A percentile compares a stretch with the other conserved stretches of the same genome.
Evolutionary conservation across 35 echinoderm and acorn worm genomes (phyloP).

Genomic region (Acanthaster planci): DNA sequence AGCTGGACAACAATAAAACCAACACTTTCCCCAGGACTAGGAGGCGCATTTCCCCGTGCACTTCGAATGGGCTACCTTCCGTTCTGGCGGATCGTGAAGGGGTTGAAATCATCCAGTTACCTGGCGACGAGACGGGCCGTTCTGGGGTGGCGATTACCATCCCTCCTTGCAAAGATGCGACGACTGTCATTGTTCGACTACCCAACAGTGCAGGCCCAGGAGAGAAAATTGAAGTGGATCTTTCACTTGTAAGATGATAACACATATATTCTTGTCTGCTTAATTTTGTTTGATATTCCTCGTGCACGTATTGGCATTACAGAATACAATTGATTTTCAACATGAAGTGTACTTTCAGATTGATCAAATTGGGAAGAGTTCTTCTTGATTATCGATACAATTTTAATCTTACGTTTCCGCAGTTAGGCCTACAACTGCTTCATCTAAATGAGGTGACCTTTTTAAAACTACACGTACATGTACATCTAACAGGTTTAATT

Average conservation of each 20-base stretch:
- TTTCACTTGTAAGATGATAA: constrained; percentile 9
- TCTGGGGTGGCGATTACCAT: background rate
- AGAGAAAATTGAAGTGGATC: background rate
- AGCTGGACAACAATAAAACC: background rate
- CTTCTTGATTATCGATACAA: no score
- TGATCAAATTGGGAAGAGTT: no score
- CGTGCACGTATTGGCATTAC: no score
- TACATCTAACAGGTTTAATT: no score
- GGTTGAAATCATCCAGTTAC: constrained; percentile 5
- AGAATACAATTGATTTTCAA: no score
- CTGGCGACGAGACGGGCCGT: background rate
- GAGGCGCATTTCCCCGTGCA: background rate
- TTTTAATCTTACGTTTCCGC: no score
- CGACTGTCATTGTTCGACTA: constrained; percentile 4
- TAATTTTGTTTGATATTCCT: no score
- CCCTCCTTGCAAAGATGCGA: background rate
- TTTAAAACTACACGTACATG: no score
- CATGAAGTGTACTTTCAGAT: no score
- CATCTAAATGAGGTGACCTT: no score
- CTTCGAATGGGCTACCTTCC: background rate
- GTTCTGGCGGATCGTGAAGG: background rate
- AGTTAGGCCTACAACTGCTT: no score
- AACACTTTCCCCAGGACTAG: background rate
- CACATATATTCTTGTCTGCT: no score
- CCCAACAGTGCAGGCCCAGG: background rate